These are phyloP conservation scores for Synanthedon formicaeformis DNA, from an alignment of 2,888 invertebrate genomes.

Conservation along the genomic window DNA sequence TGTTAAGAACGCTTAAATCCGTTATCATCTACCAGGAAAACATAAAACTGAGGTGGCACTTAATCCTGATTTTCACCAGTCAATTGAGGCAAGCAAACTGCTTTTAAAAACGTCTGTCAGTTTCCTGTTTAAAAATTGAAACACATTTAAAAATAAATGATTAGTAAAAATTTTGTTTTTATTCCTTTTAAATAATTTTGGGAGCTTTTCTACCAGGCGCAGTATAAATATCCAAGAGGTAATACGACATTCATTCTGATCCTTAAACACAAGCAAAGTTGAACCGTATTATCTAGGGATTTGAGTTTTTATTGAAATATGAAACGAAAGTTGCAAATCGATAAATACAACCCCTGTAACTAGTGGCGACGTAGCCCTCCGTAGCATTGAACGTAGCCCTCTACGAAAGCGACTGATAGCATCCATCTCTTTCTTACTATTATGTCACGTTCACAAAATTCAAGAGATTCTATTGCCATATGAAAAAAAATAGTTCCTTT, in stretches of 20 bases:
- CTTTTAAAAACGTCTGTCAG: no score
- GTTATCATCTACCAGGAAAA: constrained; percentile 46
- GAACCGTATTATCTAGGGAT: background rate
- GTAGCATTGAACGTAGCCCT: constrained; percentile 33
- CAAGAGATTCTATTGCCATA: no score
- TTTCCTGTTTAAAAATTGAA: no score
- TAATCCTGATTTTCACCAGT: background rate
- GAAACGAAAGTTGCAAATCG: constrained; percentile 21
- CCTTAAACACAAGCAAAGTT: background rate
- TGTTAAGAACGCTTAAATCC: constrained; percentile 59
- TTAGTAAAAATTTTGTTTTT: no score
- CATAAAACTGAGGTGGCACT: constrained; percentile 24
- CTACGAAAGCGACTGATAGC: constrained; percentile 4
- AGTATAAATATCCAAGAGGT: constrained; percentile 2
- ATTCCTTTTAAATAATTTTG: background rate
- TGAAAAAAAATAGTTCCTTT: no score
- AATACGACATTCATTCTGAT: constrained; percentile 6
- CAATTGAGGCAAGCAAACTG: background rate
- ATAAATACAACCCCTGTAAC: constrained; percentile 11
- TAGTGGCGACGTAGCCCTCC: constrained; percentile 13
- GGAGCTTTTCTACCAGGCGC: constrained; percentile 10
- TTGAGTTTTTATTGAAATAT: background rate
- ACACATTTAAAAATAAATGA: no score
- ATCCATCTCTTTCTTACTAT: constrained; percentile 19
- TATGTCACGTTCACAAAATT: no score